Evolutionary conservation across 2,113 vertebrate genomes (phyloP), one percentile per base, ranked within the genome.

Genomic region (Zosterops hypoxanthus): DNA sequence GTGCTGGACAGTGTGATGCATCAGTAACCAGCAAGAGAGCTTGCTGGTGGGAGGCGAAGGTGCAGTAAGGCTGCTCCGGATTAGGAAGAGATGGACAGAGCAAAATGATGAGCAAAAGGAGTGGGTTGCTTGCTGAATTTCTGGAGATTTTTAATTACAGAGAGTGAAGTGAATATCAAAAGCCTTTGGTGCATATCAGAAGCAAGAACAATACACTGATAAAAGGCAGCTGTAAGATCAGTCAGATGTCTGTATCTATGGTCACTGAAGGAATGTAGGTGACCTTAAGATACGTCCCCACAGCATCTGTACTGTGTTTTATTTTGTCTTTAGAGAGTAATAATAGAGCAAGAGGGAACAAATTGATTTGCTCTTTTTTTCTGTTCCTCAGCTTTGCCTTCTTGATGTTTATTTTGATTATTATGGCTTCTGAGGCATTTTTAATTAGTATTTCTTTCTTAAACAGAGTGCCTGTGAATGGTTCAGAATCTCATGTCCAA

Each of bases 321-420:
- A 46, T 49, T 89, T 9, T 82, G 44, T 79, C 61, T 81, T 81
- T 42, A 15, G 46, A 53, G 42, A 65, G 47, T 57, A 82, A 20
- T 77, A 76, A 47, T 63, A 82, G 26, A 88, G 26, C 28, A 72
- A 91, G 26, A 73, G 17, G 44, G 50, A 90, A 82, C 12, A 0
- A 88, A 80, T n/a, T 53, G 25, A 50, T 77, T 46, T 68, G 33
- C 1, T 5, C 21, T 39, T 91, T 88, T 83, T 68, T 65, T 6
- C 59, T 88, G 56, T 71, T 75, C 34, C 26, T 90, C 63, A 77
- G 3, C 31, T 90, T 93, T 92, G 55, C n/a, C 28, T 78, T 83
- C 28, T 76, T 70, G 56, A 29, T 93, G 41, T 88, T 85, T 93
- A 60, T 92, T 96, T 90, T 96, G 85, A 44, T 78, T 92, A 68